Percentiles rank a stretch among this genome's conserved stretches.
Conservation (phyloP, 2,888 invertebrate species). For the Ophion obscuratus region DNA sequence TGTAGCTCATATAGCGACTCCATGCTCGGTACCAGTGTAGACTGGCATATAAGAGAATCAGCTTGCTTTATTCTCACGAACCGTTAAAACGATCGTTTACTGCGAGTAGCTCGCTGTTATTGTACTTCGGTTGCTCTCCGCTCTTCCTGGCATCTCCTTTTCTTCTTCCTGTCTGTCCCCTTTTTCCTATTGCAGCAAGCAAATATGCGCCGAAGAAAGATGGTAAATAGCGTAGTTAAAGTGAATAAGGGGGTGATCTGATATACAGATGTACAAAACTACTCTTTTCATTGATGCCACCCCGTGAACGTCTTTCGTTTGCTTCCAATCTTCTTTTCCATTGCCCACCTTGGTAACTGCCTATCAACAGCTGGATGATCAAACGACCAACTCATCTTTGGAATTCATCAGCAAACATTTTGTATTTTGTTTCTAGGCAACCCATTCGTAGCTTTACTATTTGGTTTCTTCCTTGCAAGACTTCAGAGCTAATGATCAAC, state of each 20-base stretch:
- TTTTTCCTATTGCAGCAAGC: too few species aligned
- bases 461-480: too few species aligned
- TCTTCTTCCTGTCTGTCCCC: neutral
- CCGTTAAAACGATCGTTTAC: conserved; percentile 76
- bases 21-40: conserved; percentile 25
- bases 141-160: neutral
- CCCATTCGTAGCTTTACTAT: too few species aligned
- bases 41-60: conserved; percentile 36
- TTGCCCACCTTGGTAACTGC: too few species aligned
- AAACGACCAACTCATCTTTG: too few species aligned
- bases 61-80: conserved; percentile 51
- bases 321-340: neutral
- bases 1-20: neutral
- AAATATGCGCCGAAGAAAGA: too few species aligned
- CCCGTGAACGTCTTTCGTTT: neutral
- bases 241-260: conserved; percentile 20
- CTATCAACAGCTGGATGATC: too few species aligned
- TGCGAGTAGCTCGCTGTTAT: conserved; percentile 78
- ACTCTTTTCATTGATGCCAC: neutral
- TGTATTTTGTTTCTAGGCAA: too few species aligned
- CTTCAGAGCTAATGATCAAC: too few species aligned
- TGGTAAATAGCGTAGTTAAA: conserved; percentile 9
- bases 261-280: neutral
- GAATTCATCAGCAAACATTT: too few species aligned
- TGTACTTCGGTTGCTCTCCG: conserved; percentile 60